A percentile compares a stretch with the other conserved stretches of the same genome.
phyloP scores from a whole-genome alignment of 2,888 invertebrate genomes.

The Xestia c-nigrum region DNA sequence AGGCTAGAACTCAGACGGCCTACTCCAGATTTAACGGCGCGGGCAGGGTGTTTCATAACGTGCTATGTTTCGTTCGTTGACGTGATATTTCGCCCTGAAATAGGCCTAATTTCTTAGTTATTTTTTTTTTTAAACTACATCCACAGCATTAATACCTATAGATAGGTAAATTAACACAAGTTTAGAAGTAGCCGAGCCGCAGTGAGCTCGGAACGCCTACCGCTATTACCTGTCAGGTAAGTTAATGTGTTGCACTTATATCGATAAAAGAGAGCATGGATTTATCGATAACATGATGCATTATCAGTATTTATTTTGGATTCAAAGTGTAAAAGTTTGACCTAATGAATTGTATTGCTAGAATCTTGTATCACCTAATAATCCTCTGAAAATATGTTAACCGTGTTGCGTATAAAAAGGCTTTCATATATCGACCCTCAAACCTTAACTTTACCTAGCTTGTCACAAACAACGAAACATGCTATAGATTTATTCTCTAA shows the following conservation, averaged over 20 bases:
- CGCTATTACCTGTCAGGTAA: constrained; percentile 39
- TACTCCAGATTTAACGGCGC: no score
- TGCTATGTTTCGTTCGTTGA: no score
- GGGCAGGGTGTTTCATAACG: no score
- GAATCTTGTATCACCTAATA: no score
- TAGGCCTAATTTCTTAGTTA: neutral
- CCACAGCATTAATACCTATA: constrained; percentile 4
- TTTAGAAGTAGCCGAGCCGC: constrained; percentile 38
- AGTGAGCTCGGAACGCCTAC: constrained; percentile 31
- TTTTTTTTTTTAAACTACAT: neutral
- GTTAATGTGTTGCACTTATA: constrained; percentile 19
- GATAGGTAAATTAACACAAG: constrained; percentile 44
- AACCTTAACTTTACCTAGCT: neutral
- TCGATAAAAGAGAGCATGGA: constrained; percentile 37
- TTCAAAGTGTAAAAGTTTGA: no score
- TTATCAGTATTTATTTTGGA: neutral
- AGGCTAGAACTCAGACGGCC: no score
- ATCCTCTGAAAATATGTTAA: neutral
- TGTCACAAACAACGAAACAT: no score
- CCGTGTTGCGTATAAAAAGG: no score
- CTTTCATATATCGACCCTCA: neutral
- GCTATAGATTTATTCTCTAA: neutral
- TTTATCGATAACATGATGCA: constrained; percentile 46
- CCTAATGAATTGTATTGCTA: no score
- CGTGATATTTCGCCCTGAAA: no score